These are phyloP conservation scores for Anthrax anthrax DNA, from an alignment of 2,888 invertebrate genomes.

Conservation along the genomic window DNA sequence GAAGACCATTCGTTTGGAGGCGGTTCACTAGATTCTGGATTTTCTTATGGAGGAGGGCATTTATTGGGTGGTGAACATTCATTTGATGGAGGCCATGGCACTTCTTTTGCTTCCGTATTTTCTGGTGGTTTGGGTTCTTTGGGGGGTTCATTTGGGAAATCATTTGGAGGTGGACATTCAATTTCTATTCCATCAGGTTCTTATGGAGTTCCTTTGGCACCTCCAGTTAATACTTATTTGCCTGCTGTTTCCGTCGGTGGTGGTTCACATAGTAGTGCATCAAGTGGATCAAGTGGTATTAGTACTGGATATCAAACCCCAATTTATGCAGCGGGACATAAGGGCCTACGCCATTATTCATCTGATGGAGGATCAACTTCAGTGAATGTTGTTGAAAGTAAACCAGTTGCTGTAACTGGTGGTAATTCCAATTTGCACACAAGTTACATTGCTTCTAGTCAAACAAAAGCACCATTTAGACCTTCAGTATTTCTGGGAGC, in stretches of 20 bases:
- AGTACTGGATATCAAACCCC: slow-evolving; percentile 17
- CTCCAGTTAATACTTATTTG: slow-evolving; percentile 2
- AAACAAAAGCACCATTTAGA: slow-evolving; percentile 24
- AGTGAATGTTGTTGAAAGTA: slow-evolving; percentile 18
- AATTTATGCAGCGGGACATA: slow-evolving; percentile 27
- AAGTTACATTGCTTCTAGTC: slow-evolving; percentile 1
- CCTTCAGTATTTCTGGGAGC: slow-evolving; percentile 29
- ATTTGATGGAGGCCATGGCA: background rate
- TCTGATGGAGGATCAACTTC: background rate
- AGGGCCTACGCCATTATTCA: slow-evolving; percentile 27
- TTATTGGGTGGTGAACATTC: slow-evolving; percentile 2
- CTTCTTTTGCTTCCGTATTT: background rate
- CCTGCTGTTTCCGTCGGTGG: background rate
- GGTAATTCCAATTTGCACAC: slow-evolving; percentile 1
- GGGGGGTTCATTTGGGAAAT: background rate
- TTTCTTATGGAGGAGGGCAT: slow-evolving; percentile 1
- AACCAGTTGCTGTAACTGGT: slow-evolving; percentile 20
- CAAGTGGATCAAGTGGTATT: slow-evolving; percentile 1
- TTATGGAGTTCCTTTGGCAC: slow-evolving; percentile 12
- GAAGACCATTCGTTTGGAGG: background rate
- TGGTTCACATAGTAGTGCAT: background rate
- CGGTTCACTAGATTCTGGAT: slow-evolving; percentile 4
- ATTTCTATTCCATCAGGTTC: slow-evolving; percentile 13
- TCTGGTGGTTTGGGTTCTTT: background rate
- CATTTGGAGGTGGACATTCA: slow-evolving; percentile 8